phyloP scores from a whole-genome alignment of 2,113 vertebrate genomes.

The Pleuronectes platessa region DNA sequence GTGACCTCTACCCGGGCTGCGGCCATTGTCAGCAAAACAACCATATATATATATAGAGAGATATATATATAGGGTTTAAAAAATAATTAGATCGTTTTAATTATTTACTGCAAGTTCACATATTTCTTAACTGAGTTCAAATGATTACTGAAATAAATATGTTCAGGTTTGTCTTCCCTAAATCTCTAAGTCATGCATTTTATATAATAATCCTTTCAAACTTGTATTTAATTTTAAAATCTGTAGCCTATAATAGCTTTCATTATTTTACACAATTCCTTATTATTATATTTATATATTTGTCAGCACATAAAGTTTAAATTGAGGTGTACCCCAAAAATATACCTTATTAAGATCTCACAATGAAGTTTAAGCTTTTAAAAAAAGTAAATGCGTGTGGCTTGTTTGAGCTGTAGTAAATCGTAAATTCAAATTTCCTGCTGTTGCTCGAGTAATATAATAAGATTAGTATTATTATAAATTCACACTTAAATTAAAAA shows the following conservation, averaged over 20 bases:
- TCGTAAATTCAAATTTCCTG: neutral
- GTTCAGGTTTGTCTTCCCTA: neutral
- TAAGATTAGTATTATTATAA: neutral
- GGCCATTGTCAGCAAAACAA: conserved; percentile 29
- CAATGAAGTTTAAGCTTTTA: neutral
- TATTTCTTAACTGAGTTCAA: neutral
- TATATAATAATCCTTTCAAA: too few relatives aligned
- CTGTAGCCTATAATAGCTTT: neutral
- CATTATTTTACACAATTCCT: neutral
- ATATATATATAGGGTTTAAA: neutral
- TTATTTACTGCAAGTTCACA: neutral
- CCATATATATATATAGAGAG: neutral
- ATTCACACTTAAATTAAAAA: neutral
- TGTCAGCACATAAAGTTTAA: neutral
- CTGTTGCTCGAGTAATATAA: neutral
- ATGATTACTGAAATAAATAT: too few relatives aligned
- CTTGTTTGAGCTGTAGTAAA: neutral
- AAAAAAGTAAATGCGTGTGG: neutral
- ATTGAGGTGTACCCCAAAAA: neutral
- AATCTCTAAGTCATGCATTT: neutral
- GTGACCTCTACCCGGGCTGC: conserved; percentile 38
- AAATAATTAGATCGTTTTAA: neutral
- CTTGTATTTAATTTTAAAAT: neutral
- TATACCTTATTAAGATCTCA: neutral
- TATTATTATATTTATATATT: neutral